phyloP scores from a whole-genome alignment of 2,797 vertebrate genomes.

The Anisognathus igniventris region DNA sequence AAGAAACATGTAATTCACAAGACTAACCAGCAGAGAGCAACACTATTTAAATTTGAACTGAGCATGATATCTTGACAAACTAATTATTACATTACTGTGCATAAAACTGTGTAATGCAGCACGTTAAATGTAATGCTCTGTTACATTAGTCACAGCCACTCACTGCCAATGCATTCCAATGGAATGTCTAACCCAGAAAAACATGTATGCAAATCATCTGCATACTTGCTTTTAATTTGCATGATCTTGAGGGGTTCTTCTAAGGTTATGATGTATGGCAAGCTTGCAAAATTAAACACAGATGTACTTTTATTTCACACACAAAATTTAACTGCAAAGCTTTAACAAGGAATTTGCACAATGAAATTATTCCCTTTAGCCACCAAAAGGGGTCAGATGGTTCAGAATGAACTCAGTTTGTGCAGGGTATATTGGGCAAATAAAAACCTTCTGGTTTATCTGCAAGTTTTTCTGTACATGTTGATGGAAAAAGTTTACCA shows the following conservation, averaged over 20 bases:
- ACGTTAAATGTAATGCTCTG: slow-evolving; percentile 29
- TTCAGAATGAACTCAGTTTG: not conserved
- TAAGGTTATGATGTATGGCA: slow-evolving; percentile 44
- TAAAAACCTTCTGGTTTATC: not conserved
- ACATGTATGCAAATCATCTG: slow-evolving; percentile 63
- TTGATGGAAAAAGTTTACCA: not conserved
- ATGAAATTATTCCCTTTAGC: not conserved
- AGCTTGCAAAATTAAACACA: slow-evolving; percentile 29
- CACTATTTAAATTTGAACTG: slow-evolving; percentile 49
- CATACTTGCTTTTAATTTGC: slow-evolving; percentile 59
- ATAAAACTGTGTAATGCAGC: slow-evolving; percentile 50
- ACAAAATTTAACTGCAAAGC: slow-evolving; percentile 22
- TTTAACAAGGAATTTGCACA: slow-evolving; percentile 32
- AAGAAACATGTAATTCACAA: slow-evolving; percentile 2
- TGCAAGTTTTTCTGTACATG: not conserved
- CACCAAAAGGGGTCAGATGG: slow-evolving; percentile 12
- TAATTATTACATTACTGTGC: slow-evolving; percentile 60
- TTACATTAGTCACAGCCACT: slow-evolving; percentile 54
- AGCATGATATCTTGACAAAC: not conserved
- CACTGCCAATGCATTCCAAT: slow-evolving; percentile 52
- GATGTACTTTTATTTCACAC: slow-evolving; percentile 25
- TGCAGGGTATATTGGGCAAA: not conserved
- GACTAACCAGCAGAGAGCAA: slow-evolving; percentile 65
- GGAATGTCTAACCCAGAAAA: slow-evolving; percentile 57
- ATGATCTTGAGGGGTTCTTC: slow-evolving; percentile 38